These are phyloP conservation scores for Trichopria drosophilae DNA, from an alignment of 2,888 invertebrate genomes.

Conservation along the genomic window DNA sequence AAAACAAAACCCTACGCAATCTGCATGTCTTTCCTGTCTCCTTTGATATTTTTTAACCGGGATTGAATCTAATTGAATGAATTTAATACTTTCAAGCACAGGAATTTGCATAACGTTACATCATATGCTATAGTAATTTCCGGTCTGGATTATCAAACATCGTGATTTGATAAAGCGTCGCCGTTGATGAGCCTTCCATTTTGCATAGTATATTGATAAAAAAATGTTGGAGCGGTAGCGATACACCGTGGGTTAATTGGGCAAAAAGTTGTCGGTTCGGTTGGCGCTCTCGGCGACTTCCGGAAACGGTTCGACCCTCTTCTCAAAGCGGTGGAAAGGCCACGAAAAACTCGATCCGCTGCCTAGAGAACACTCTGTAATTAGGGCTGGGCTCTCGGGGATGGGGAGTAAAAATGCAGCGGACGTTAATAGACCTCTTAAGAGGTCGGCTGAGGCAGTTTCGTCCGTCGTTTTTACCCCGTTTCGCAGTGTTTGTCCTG, in stretches of 20 bases:
- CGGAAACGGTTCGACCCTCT: constrained; percentile 44
- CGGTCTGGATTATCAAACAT: too few species aligned
- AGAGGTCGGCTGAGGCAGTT: constrained; percentile 26
- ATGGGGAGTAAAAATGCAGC: constrained; percentile 42
- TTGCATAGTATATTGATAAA: too few species aligned
- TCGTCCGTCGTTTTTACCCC: constrained; percentile 25
- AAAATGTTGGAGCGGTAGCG: too few species aligned
- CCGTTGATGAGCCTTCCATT: too few species aligned
- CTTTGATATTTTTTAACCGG: too few species aligned
- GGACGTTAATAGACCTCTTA: constrained; percentile 48
- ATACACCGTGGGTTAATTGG: constrained; percentile 8
- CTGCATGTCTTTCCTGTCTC: too few species aligned
- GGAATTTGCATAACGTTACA: too few species aligned
- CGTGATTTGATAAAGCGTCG: too few species aligned
- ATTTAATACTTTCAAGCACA: too few species aligned
- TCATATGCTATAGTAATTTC: too few species aligned
- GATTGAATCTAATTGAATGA: too few species aligned
- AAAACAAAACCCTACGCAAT: too few species aligned
- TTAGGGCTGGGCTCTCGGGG: constrained; percentile 33
- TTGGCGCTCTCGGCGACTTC: constrained; percentile 18
- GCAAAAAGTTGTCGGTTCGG: constrained; percentile 30
- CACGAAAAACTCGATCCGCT: constrained; percentile 38
- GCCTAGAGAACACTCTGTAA: constrained; percentile 38
- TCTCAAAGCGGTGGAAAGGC: constrained; percentile 42
- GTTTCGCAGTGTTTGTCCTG: constrained; percentile 13